These are phyloP conservation scores for Tenrec ecaudatus DNA, from an alignment of 2,113 vertebrate species.

Conservation along the genomic window DNA sequence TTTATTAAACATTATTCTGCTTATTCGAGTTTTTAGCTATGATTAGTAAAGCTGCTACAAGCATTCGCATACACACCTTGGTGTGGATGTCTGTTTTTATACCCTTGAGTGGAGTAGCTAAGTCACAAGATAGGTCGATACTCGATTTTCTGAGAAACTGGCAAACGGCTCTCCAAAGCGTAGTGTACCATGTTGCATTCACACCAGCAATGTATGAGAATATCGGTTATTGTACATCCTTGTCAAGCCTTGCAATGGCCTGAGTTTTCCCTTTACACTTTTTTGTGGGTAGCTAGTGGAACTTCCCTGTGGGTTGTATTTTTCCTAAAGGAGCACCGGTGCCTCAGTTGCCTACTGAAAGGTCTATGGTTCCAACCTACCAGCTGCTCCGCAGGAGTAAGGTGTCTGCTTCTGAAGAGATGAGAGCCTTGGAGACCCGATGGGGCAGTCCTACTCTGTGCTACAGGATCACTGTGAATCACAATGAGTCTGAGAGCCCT, in stretches of 20 bases:
- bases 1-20: neutral
- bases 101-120: neutral
- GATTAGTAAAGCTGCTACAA: neutral
- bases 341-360: neutral
- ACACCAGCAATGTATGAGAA: neutral
- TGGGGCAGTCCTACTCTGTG: neutral
- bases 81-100: neutral
- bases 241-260: neutral
- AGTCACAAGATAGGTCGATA: neutral
- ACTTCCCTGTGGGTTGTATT: neutral
- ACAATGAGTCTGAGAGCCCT: neutral
- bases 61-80: neutral
- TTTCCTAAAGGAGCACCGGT: neutral
- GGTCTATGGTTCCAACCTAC: neutral
- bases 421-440: neutral
- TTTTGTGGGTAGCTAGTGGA: neutral
- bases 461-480: neutral
- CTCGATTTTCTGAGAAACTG: neutral
- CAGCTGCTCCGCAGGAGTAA: neutral
- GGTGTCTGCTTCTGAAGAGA: neutral
- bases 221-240: neutral
- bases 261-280: slow-evolving; percentile 24
- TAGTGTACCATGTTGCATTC: neutral
- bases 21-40: neutral
- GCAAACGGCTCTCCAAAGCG: neutral